These are phyloP conservation scores for Odontocolon sp. DNA, from an alignment of 2,888 invertebrate species.

Conservation along the genomic window DNA sequence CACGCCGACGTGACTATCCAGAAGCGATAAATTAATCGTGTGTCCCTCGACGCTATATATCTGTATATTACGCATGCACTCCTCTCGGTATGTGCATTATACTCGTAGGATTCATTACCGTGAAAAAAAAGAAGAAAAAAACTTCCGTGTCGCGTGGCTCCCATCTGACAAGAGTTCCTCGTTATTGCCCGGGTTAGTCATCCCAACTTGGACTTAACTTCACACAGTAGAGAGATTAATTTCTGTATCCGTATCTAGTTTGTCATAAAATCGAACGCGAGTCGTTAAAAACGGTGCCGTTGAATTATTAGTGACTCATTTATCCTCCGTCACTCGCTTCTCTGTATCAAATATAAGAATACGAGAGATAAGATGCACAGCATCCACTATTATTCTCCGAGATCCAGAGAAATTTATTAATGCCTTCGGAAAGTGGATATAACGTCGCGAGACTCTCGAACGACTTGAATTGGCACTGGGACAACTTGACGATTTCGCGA, in stretches of 20 bases:
- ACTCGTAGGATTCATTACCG: slow-evolving; percentile 46
- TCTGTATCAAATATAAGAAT: slow-evolving; percentile 17
- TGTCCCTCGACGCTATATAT: slow-evolving; percentile 14
- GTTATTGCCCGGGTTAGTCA: neutral
- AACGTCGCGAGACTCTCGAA: slow-evolving; percentile 29
- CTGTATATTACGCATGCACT: slow-evolving; percentile 9
- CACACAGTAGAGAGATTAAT: neutral
- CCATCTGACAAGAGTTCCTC: neutral
- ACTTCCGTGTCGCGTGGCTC: slow-evolving; percentile 44
- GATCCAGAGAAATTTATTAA: slow-evolving; percentile 26
- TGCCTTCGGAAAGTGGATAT: slow-evolving; percentile 9
- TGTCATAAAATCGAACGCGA: slow-evolving; percentile 57
- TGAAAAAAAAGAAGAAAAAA: slow-evolving; percentile 31
- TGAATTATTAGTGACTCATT: slow-evolving; percentile 34
- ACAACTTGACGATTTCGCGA: slow-evolving; percentile 66
- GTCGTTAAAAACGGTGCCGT: slow-evolving; percentile 51
- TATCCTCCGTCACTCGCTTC: slow-evolving; percentile 36
- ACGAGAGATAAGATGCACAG: slow-evolving; percentile 13
- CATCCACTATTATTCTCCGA: slow-evolving; percentile 20
- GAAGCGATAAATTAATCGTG: slow-evolving; percentile 54
- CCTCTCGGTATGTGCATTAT: slow-evolving; percentile 5
- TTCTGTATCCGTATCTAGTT: slow-evolving; percentile 32
- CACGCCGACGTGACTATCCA: slow-evolving; percentile 52
- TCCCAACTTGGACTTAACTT: slow-evolving; percentile 39
- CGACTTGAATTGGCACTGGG: slow-evolving; percentile 40